Evolutionary conservation across 2,888 invertebrate species (phyloP), one percentile per base, ranked within the genome.

Genomic region (Drosophila setosimentum): DNA sequence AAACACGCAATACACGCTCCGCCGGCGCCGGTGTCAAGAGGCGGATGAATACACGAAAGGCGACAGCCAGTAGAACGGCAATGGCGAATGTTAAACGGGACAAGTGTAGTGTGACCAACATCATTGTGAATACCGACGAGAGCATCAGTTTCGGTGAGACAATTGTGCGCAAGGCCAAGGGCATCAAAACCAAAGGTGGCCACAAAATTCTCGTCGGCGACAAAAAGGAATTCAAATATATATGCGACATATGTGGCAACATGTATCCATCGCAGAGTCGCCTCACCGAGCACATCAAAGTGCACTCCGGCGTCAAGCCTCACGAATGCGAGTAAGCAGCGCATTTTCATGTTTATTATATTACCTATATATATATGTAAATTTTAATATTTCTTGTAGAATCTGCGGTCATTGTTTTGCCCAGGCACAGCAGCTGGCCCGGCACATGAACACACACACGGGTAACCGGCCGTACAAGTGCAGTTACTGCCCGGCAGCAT

Each of bases 361-460:
- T 45, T 45, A 16, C 24, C 8, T 8, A 10, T 35, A 0, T 2
- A 27, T 0, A 27, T 32, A 53, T 21, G 7, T 29, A 33, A 21
- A 42, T 21, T 21, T 27, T 16, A 5, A 30, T 48, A 7, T 68
- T 57, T 4, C 49, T 8, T 35, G 6, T 30, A 93, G 93, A 69
- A 93, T 93, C 37, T 93, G 93, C 42, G 91, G 92, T 0, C 91
- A 92, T 75, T 90, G 89, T 24, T 93, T 93, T 73, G 92, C 93
- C 0, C 91, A 93, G 67, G 91, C 92, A 0, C 93, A 93, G 49
- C 93, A 93, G 61, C 68, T 93, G 54, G 92, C 92, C 3, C 87
- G 93, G 3, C 93, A 93, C 62, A 93, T 93, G 93, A 92, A 93
- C 67, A 93, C 93, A 0, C 93, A 93, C 63, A 93, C 92, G 3